These are phyloP conservation scores for Hylaeus anthracinus DNA, from an alignment of 1,140 invertebrate genomes.

Conservation along the genomic window DNA sequence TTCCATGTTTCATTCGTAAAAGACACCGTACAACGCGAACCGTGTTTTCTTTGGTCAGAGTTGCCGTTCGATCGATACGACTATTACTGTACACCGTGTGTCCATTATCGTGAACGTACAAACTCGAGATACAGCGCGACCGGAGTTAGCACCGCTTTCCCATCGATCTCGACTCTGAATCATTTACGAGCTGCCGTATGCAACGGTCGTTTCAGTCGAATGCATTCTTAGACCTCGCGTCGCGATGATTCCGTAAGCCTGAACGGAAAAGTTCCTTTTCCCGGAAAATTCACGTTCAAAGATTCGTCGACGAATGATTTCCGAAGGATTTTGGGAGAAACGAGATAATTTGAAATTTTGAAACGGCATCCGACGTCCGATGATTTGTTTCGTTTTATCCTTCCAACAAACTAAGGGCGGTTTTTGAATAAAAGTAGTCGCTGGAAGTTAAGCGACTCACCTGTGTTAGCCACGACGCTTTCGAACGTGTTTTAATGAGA, in stretches of 20 bases:
- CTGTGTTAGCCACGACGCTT: slow-evolving; percentile 26
- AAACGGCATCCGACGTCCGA: no score
- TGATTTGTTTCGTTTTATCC: no score
- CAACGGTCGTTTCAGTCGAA: background rate
- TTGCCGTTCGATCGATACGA: slow-evolving; percentile 34
- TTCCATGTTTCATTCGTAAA: background rate
- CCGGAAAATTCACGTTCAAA: background rate
- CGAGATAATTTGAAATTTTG: no score
- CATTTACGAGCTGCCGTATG: slow-evolving; percentile 34
- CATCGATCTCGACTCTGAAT: slow-evolving; percentile 41
- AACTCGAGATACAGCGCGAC: slow-evolving; percentile 27
- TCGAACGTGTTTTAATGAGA: slow-evolving; percentile 47
- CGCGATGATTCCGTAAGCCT: background rate
- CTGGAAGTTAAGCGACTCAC: background rate
- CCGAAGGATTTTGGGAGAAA: no score
- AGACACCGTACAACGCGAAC: background rate
- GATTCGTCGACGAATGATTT: no score
- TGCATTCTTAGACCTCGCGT: slow-evolving; percentile 7
- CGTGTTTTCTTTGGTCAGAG: slow-evolving; percentile 16
- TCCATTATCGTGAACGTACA: slow-evolving; percentile 32
- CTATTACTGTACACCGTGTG: slow-evolving; percentile 34
- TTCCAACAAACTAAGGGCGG: no score
- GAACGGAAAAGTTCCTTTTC: background rate
- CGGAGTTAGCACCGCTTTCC: slow-evolving; percentile 46
- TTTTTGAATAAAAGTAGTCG: no score